Conservation (phyloP, 2,888 invertebrate species). For the Euphydryas editha region DNA sequence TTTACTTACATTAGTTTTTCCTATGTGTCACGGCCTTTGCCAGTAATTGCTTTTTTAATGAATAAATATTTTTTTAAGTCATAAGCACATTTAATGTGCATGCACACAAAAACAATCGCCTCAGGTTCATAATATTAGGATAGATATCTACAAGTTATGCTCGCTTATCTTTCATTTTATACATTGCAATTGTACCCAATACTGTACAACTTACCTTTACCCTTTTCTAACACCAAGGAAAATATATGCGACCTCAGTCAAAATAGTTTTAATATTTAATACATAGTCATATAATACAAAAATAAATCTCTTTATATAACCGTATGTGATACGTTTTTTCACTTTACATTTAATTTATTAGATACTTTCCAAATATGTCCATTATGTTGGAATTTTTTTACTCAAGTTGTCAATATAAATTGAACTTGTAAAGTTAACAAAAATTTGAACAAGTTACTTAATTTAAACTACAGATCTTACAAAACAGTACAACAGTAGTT, state of each 20-base stretch:
- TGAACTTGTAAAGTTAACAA: not conserved
- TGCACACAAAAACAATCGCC: too few relatives aligned
- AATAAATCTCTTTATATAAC: not conserved
- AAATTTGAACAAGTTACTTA: conserved; percentile 9
- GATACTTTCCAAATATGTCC: too few relatives aligned
- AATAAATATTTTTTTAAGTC: too few relatives aligned
- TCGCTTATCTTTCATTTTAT: not conserved
- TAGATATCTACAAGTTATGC: not conserved
- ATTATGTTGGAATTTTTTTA: not conserved
- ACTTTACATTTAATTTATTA: too few relatives aligned
- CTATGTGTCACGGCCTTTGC: too few relatives aligned
- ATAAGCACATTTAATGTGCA: too few relatives aligned
- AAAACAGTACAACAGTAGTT: conserved; percentile 1
- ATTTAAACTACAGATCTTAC: conserved; percentile 9
- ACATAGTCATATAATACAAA: not conserved
- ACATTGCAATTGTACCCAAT: not conserved
- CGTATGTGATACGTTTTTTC: too few relatives aligned
- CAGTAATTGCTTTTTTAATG: too few relatives aligned
- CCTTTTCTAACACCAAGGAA: not conserved
- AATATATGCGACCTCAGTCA: not conserved
- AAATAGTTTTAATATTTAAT: not conserved
- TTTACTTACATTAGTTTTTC: too few relatives aligned
- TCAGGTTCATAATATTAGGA: too few relatives aligned
- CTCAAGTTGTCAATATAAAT: not conserved
- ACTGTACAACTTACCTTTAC: not conserved